A percentile compares a stretch with the other conserved stretches of the same genome.
Conservation (phyloP, 2,888 invertebrate genomes). For the Lobophora halterata region DNA sequence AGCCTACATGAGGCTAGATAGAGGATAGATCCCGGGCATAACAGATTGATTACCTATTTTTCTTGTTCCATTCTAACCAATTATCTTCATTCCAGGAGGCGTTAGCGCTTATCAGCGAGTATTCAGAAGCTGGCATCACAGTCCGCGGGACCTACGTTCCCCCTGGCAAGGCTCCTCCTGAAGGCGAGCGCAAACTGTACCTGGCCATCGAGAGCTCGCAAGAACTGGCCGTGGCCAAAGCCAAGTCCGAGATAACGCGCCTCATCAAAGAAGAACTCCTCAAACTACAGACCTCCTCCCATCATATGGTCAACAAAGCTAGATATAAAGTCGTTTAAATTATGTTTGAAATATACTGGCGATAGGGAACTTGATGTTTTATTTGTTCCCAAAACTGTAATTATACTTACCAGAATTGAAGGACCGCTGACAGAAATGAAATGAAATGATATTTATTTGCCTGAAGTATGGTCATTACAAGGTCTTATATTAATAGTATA, state of each 20-base stretch:
- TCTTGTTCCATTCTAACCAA: conserved; percentile 4
- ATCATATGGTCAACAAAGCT: conserved; percentile 94
- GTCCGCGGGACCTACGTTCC: conserved; percentile 98
- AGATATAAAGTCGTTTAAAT: conserved; percentile 95
- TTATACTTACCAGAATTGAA: no score
- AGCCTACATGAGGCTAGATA: no score
- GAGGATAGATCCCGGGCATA: no score
- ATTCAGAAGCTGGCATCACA: conserved; percentile 99
- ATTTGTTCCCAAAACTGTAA: conserved; percentile 7
- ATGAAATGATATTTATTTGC: no score
- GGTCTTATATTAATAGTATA: no score
- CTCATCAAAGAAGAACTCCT: conserved; percentile 98
- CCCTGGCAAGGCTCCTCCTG: conserved; percentile 93
- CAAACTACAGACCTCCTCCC: conserved; percentile 92
- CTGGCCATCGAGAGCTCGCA: conserved; percentile 99
- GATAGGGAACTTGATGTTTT: conserved; percentile 34
- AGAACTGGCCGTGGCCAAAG: conserved; percentile 96
- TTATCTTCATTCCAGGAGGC: conserved; percentile 87
- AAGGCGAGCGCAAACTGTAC: conserved; percentile 97
- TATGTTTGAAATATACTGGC: conserved; percentile 42
- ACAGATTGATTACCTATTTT: conserved; percentile 7
- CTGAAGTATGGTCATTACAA: no score
- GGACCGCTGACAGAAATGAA: no score
- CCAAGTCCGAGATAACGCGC: conserved; percentile 97
- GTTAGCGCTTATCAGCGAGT: conserved; percentile 98